Base-by-base conservation (phyloP, 2,797 vertebrate species). In the Melanotaenia trifasciata region DNA sequence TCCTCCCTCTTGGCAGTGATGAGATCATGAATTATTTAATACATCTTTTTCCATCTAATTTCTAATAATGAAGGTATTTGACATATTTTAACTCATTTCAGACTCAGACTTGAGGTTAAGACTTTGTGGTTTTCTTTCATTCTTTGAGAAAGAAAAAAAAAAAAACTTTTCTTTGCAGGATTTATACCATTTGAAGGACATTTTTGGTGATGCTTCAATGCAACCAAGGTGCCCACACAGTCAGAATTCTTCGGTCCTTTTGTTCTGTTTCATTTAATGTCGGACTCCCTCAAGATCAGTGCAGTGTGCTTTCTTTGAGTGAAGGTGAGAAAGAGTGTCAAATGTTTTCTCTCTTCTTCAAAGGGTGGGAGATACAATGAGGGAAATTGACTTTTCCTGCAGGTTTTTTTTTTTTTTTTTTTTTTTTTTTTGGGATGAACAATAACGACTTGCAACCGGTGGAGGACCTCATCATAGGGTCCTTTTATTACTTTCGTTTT, bases 291-390 rank as follows among this genome's bases (percentile, higher is more conserved):
- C 8, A 70, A 78, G 77, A 83, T 65, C 13, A n/a, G 76, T 60
- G 47, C 2, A 9, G 45, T 12, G 70, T 64, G 58, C 78, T 74
- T 54, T 87, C 70, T 81, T 76, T 74, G 66, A 78, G 67, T 56
- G 62, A 77, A 85, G 78, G 70, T 80, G 76, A 85, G 74, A 65
- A 33, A 4, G 58, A 61, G 61, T 78, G 72, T 79, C 78, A 76
- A 70, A 70, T 67, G 62, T 53, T 58, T 58, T 73, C 50, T 45
- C 22, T 4, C 1, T 24, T 76, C 84, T 87, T 84, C 75, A 83
- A 86, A 90, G 1, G 74, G 14, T 43, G 26, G 32, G 14, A 53
- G 24, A 72, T 58, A 56, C 56, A 80, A 28, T 36, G n/a, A 58
- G 64, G 10, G 59, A 75, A 75, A 78, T 76, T 59, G 43, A n/a